Evolutionary conservation across 1,140 invertebrate genomes (phyloP), one percentile per base, ranked within the genome.

Genomic region (Manduca sexta): DNA sequence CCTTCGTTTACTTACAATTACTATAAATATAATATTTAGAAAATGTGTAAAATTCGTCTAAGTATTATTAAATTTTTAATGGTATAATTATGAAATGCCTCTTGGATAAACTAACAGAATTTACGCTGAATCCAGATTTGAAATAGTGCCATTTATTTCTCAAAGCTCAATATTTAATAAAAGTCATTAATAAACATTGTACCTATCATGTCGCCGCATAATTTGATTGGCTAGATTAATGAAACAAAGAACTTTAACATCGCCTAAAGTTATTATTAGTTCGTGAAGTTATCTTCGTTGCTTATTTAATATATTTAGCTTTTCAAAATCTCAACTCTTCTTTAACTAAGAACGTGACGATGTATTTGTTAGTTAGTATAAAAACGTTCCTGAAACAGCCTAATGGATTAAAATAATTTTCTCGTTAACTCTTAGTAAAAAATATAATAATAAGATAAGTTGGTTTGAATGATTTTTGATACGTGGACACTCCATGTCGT

Each of bases 61-160:
- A 26, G 21, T 8, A 8, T 26, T 26, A 26, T 5, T 26, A 8
- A 26, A 26, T 26, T 26, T 26, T 26, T 26, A 8, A 26, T 26
- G 10, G 29, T 45, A 30, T 47, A 13, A 26, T 26, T 5, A 26
- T 26, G 21, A 8, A 26, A 26, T 8, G 21, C 21, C 21, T 26
- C 21, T 26, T 5, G 21, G 21, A 3, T 26, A 8, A 26, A 26
- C 4, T 26, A 26, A 5, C n/a, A n/a, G 44, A 37, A 10, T 35
- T 31, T 16, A 14, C 21, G 2, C 18, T 13, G 34, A 31, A 49
- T 18, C 39, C 39, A 43, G 42, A 35, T 46, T 49, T 29, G 35
- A 38, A 44, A 53, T 53, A 50, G 50, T 53, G 47, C 47, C 50
- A 59, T 59, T 52, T 41, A n/a, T 2, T 45, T 15, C 26, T 29